phyloP scores from a whole-genome alignment of 2,888 invertebrate species.

The Rosalia funebris region DNA sequence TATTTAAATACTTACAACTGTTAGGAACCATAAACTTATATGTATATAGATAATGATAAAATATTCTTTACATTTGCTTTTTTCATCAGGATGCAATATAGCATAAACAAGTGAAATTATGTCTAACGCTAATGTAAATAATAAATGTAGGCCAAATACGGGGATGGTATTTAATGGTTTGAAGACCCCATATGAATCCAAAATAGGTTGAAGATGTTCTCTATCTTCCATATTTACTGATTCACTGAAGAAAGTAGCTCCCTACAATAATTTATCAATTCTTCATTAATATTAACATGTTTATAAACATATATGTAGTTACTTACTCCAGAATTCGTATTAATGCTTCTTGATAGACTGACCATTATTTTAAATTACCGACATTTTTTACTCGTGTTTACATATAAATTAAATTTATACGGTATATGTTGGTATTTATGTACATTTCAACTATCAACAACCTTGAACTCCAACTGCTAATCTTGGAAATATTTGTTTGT shows the following conservation, averaged over 20 bases:
- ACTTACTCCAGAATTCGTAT: constrained; percentile 56
- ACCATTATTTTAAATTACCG: constrained; percentile 47
- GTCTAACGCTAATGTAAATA: constrained; percentile 57
- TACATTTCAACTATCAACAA: too few relatives aligned
- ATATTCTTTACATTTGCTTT: constrained; percentile 67
- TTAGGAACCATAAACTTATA: constrained; percentile 69
- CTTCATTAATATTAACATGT: too few relatives aligned
- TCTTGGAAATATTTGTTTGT: too few relatives aligned
- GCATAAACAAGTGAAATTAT: constrained; percentile 60
- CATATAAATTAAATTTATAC: too few relatives aligned
- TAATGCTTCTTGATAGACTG: constrained; percentile 55
- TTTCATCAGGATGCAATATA: constrained; percentile 58
- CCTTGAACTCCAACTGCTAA: too few relatives aligned
- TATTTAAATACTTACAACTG: constrained; percentile 66
- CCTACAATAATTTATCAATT: too few relatives aligned
- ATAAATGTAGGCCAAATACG: constrained; percentile 55
- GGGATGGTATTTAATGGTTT: constrained; percentile 59
- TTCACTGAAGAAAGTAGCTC: constrained; percentile 64
- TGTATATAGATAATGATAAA: constrained; percentile 71
- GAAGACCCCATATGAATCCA: constrained; percentile 61
- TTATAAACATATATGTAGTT: too few relatives aligned
- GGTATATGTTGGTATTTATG: too few relatives aligned
- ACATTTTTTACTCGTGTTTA: too few relatives aligned
- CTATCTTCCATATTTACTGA: constrained; percentile 61
- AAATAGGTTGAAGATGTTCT: constrained; percentile 59